Evolutionary conservation across 2,888 invertebrate species (phyloP), one percentile per base, ranked within the genome.

Genomic region (Pyrrhia umbra): DNA sequence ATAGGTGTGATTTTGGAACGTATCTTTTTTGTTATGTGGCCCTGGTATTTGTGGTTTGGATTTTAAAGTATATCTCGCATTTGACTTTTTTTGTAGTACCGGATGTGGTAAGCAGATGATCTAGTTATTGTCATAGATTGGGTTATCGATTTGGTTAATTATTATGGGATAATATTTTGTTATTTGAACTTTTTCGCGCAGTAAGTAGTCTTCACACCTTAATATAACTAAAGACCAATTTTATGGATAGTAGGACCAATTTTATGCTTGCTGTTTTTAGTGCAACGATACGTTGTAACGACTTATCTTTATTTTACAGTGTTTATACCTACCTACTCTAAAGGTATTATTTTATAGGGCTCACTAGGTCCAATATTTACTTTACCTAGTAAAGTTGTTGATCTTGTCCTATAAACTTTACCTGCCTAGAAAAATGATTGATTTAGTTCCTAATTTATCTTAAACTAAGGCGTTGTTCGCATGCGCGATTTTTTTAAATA

Each of bases 371-470:
- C 6, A 63, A 56, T 75, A 56, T 71, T 70, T 21, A 40, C 21
- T 2, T 10, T 27, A 16, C 13, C 21, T 21, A 37, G 37, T 21
- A 15, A 10, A 6, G 37, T 25, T 47, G 30, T 56, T 56, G 47
- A 69, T 55, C 23, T 30, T 25, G 45, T 50, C 23, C 25, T 40
- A 34, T 34, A 37, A 43, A 18, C 13, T n/a, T 9, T 30, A n/a
- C 61, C 61, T 64, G 37, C 64, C n/a, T 40, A 56, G 15, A 64
- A 45, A 69, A 42, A 64, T 64, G 54, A 71, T 71, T 46, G 76
- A 75, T 63, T 68, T 52, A 15, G 13, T 51, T 55, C 16, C 23
- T 39, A 34, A 13, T 23, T 54, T 20, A 6, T 30, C 6, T 51
- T 46, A 4, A 42, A 39, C 6, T 75, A 64, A 76, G 45, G 72